These are phyloP conservation scores for Cecropterus lyciades DNA, from an alignment of 1,140 invertebrate species.

Conservation along the genomic window DNA sequence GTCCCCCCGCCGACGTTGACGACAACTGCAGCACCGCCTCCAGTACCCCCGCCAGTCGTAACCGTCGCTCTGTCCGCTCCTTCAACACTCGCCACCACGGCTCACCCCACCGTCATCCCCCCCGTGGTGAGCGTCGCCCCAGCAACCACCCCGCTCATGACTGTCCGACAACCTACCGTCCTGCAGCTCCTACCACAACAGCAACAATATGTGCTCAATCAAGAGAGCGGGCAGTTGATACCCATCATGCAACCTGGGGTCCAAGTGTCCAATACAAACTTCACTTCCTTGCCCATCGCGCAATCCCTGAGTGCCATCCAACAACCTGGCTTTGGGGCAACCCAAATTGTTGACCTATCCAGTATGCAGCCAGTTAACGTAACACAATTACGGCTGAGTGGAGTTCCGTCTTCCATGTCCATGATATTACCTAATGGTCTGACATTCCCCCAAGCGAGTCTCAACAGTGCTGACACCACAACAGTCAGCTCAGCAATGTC, in stretches of 20 bases:
- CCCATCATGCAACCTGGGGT: constrained; percentile 77
- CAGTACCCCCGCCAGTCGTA: constrained; percentile 59
- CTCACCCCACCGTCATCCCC: constrained; percentile 63
- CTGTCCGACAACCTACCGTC: constrained; percentile 73
- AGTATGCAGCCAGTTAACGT: constrained; percentile 77
- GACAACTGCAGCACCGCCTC: constrained; percentile 63
- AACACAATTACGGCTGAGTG: constrained; percentile 71
- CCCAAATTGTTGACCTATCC: constrained; percentile 74
- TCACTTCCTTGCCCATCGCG: constrained; percentile 68
- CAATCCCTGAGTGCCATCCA: constrained; percentile 64
- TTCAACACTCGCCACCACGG: constrained; percentile 55
- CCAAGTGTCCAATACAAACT: constrained; percentile 75
- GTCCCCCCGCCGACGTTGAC: constrained; percentile 70
- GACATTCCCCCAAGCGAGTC: constrained; percentile 69
- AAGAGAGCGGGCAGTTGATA: constrained; percentile 77
- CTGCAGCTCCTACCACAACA: constrained; percentile 72
- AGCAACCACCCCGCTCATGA: constrained; percentile 71
- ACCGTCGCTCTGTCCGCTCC: constrained; percentile 61
- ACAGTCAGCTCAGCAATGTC: constrained; percentile 74
- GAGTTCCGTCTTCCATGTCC: constrained; percentile 80
- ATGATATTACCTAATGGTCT: constrained; percentile 77
- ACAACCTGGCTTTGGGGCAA: constrained; percentile 71
- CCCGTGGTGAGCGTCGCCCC: constrained; percentile 74
- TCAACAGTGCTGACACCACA: constrained; percentile 67
- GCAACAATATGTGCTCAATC: constrained; percentile 73